Percentiles rank a stretch among this genome's conserved stretches.
These are phyloP conservation scores for Dryomyza anilis DNA, from an alignment of 2,888 invertebrate species.

Conservation along the genomic window DNA sequence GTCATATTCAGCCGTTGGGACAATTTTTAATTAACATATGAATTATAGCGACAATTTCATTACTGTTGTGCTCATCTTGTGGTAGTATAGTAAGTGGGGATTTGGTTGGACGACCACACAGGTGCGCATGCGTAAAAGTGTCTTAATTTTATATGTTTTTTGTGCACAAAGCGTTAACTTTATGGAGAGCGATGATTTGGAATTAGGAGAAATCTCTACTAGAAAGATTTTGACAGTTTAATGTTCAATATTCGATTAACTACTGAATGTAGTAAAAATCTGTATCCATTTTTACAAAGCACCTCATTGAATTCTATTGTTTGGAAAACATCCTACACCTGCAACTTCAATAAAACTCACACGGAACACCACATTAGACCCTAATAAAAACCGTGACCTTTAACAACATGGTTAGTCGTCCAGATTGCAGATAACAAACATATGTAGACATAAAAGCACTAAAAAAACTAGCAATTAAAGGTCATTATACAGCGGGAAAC, in stretches of 20 bases:
- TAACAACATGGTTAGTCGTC: no score
- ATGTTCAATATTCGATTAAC: no score
- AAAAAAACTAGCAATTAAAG: constrained; percentile 39
- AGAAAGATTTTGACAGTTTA: no score
- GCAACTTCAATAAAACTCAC: no score
- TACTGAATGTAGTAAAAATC: no score
- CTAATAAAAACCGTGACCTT: constrained; percentile 41
- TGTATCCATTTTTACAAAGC: no score
- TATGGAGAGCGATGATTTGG: no score
- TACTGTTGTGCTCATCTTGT: constrained; percentile 31
- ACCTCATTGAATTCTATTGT: no score
- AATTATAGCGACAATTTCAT: constrained; percentile 43
- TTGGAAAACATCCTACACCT: constrained; percentile 40
- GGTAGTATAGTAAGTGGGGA: background rate
- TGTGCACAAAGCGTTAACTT: constrained; percentile 38
- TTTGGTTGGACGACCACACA: constrained; percentile 29
- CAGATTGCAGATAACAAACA: no score
- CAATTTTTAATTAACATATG: constrained; percentile 42
- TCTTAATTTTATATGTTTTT: constrained; percentile 44
- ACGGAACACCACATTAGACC: background rate
- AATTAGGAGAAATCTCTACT: no score
- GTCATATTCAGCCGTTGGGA: constrained; percentile 37
- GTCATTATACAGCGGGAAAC: constrained; percentile 47
- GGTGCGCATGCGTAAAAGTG: constrained; percentile 45
- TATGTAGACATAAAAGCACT: constrained; percentile 10